phyloP scores from a whole-genome alignment of 2,113 vertebrate species.

The Corythornis cristatus region DNA sequence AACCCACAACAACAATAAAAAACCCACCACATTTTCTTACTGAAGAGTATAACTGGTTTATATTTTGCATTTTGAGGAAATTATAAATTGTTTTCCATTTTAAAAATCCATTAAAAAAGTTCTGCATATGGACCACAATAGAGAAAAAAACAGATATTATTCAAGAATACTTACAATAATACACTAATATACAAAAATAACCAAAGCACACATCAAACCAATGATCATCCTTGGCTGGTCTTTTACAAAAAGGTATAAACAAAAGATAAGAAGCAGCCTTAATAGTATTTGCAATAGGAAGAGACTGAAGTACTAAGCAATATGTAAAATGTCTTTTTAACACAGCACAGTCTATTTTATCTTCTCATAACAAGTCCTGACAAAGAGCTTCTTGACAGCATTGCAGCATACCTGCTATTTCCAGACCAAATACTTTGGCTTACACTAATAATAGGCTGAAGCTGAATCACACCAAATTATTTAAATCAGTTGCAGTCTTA shows the following conservation, averaged over 20 bases:
- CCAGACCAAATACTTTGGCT: neutral
- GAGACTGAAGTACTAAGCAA: neutral
- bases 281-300: neutral
- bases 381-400: neutral
- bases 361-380: neutral
- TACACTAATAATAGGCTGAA: neutral
- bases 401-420: neutral
- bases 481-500: neutral
- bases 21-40: neutral
- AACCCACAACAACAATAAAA: too few species aligned
- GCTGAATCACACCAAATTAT: neutral
- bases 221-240: neutral
- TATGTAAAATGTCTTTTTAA: neutral
- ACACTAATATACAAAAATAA: neutral
- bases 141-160: neutral
- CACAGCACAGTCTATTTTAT: neutral
- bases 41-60: neutral
- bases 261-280: neutral
- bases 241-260: neutral
- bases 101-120: neutral
- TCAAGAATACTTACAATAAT: neutral
- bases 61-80: neutral
- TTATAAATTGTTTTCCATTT: neutral
- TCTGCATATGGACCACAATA: neutral
- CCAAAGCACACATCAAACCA: neutral